Conservation (phyloP, 2,113 vertebrate genomes). For the Mixornis gularis region DNA sequence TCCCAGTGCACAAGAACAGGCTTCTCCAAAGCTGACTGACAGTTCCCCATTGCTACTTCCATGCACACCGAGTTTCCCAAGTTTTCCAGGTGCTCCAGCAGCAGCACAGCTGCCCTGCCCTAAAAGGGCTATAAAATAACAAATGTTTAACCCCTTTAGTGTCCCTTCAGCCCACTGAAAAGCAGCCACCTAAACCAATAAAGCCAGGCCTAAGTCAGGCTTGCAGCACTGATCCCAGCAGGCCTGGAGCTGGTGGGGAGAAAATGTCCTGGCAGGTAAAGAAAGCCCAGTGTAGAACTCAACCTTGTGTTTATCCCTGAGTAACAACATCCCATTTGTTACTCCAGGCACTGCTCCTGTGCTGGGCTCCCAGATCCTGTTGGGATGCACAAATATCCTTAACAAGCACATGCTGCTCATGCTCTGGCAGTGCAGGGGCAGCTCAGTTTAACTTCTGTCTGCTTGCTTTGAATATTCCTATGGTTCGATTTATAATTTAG, state of each 20-base stretch:
- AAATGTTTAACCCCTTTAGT: not conserved
- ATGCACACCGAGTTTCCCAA: fast-evolving
- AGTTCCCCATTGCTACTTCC: fast-evolving
- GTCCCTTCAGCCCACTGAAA: not conserved
- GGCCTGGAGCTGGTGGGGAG: not conserved
- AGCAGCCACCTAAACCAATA: not conserved
- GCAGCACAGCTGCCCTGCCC: not conserved
- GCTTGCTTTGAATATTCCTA: not conserved
- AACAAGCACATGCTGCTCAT: not conserved
- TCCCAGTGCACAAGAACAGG: not conserved
- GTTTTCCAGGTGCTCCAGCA: not conserved
- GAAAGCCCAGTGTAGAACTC: fast-evolving
- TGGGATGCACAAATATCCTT: not conserved
- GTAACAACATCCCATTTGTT: fast-evolving
- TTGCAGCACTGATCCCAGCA: not conserved
- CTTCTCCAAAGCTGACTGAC: not conserved
- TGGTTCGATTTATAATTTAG: fast-evolving
- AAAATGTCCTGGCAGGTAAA: not conserved
- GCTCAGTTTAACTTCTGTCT: not conserved
- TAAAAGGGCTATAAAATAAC: fast-evolving
- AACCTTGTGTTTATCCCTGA: fast-evolving
- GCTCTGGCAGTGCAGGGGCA: fast-evolving
- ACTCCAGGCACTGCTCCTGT: not conserved
- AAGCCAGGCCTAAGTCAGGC: not conserved
- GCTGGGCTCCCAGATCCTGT: not conserved